Conservation (phyloP, 2,113 vertebrate species). For the Protobothrops mucrosquamatus region DNA sequence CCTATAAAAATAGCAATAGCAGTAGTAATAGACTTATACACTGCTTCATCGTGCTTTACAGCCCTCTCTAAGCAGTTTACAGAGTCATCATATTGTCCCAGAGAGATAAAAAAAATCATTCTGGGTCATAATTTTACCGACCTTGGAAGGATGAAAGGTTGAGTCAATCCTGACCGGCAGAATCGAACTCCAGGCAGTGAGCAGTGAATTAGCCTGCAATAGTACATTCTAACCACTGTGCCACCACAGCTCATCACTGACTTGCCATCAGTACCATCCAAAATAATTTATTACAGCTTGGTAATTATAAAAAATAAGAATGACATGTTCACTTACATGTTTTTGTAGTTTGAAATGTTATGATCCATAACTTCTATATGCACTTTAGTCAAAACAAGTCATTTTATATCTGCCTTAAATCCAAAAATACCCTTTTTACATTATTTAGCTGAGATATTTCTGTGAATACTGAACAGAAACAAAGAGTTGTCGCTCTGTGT, state of each 20-base stretch:
- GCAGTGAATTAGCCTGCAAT: neutral
- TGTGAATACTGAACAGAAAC: constrained; percentile 9
- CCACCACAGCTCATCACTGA: neutral
- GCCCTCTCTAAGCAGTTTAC: neutral
- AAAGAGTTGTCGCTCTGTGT: neutral
- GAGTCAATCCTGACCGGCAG: neutral
- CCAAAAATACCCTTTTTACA: neutral
- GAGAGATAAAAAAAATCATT: neutral
- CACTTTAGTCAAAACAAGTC: constrained; percentile 1
- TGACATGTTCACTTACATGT: neutral
- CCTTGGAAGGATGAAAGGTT: neutral
- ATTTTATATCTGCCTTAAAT: neutral
- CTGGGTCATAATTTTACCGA: neutral
- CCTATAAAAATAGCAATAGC: neutral
- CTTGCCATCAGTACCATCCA: neutral
- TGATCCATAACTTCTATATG: neutral
- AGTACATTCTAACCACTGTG: neutral
- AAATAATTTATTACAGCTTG: neutral
- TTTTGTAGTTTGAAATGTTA: neutral
- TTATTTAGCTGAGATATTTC: neutral
- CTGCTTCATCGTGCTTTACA: neutral
- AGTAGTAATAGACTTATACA: neutral
- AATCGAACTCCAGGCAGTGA: neutral
- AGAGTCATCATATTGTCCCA: neutral
- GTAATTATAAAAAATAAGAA: neutral